Evolutionary conservation across 2,797 vertebrate genomes (phyloP).

Genomic region (Cygnus olor): DNA sequence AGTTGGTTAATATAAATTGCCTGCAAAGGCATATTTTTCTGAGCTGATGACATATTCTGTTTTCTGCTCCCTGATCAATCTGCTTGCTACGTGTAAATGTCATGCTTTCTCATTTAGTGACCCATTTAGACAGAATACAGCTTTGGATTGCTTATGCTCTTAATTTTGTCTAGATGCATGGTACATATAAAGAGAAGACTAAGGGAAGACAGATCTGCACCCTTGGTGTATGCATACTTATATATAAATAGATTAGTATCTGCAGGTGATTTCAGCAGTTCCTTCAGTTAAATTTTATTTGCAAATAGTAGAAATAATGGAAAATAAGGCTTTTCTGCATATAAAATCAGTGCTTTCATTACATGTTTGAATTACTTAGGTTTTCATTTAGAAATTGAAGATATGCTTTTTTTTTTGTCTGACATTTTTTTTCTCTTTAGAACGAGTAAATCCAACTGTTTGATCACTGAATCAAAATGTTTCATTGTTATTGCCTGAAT

Average conservation of each 20-base stretch:
- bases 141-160: conserved; percentile 47
- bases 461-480: not conserved
- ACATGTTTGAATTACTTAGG: not conserved
- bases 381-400: not conserved
- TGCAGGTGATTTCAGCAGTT: not conserved
- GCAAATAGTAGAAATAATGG: not conserved
- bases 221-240: not conserved
- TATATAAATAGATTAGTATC: not conserved
- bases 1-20: not conserved
- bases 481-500: not conserved
- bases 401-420: not conserved
- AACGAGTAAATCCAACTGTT: not conserved
- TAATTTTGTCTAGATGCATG: not conserved
- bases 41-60: conserved; percentile 48
- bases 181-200: not conserved
- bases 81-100: conserved; percentile 60
- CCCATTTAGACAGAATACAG: conserved; percentile 69
- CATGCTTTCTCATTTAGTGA: conserved; percentile 71
- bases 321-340: not conserved
- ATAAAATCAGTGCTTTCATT: not conserved
- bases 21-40: conserved; percentile 13
- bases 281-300: not conserved
- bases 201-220: not conserved
- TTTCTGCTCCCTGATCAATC: conserved; percentile 46
- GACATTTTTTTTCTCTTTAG: not conserved